Evolutionary conservation across 2,113 vertebrate genomes (phyloP).

Genomic region (Phyllopteryx taeniolatus): DNA sequence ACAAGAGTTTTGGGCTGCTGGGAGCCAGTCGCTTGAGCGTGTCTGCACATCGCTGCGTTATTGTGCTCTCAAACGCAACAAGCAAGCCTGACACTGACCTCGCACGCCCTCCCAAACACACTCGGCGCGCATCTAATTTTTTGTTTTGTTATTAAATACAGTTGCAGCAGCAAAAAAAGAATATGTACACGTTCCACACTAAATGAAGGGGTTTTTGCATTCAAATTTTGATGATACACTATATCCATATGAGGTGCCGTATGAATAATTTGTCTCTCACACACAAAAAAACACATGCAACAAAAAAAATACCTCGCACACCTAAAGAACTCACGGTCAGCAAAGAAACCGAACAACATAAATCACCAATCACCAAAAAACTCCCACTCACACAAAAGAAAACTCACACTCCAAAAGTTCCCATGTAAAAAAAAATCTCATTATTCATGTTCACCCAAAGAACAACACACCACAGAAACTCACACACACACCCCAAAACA

Average conservation of each 20-base stretch:
- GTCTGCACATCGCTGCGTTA: not conserved
- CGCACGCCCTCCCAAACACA: not conserved
- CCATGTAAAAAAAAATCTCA: too few species aligned
- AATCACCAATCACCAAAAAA: too few species aligned
- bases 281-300: not conserved
- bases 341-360: too few species aligned
- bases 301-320: too few species aligned
- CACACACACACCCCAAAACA: too few species aligned
- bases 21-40: not conserved
- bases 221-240: not conserved
- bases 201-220: not conserved
- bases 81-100: not conserved
- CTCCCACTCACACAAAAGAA: too few species aligned
- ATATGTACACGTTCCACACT: not conserved
- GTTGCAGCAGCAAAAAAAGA: not conserved
- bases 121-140: not conserved
- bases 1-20: not conserved
- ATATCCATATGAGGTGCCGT: not conserved
- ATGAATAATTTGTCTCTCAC: not conserved
- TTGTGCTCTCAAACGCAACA: slow-evolving; percentile 3
- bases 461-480: too few species aligned
- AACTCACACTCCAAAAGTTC: too few species aligned
- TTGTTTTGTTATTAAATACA: not conserved
- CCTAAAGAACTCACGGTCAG: too few species aligned
- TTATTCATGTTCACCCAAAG: too few species aligned